Conservation (phyloP, 2,797 vertebrate genomes). For the Hybognathus amarus region DNA sequence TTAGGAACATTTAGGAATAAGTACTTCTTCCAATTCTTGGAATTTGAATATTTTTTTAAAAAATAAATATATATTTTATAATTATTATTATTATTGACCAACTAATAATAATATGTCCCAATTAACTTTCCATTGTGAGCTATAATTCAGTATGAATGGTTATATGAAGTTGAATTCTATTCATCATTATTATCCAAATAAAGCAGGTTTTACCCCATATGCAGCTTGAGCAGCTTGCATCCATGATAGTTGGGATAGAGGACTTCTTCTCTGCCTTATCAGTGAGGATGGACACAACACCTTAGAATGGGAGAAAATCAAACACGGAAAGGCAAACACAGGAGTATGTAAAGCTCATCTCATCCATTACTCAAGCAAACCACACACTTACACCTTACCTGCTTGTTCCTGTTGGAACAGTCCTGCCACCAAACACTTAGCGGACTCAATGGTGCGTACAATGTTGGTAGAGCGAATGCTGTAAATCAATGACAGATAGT, state of each 20-base stretch:
- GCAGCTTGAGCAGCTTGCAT: constrained; percentile 82
- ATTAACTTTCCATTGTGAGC: not conserved
- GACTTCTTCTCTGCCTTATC: constrained; percentile 84
- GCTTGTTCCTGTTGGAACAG: constrained; percentile 88
- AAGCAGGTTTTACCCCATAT: constrained; percentile 76
- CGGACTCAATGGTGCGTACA: constrained; percentile 91
- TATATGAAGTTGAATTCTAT: not conserved
- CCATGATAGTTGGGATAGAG: constrained; percentile 90
- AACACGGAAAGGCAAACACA: constrained; percentile 19
- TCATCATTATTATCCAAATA: not conserved
- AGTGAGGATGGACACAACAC: constrained; percentile 83
- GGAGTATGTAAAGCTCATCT: constrained; percentile 3
- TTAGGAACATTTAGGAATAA: not conserved
- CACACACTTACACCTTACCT: constrained; percentile 73
- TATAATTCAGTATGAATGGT: not conserved
- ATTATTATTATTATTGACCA: not conserved
- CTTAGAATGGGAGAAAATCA: constrained; percentile 67
- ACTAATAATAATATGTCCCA: not conserved
- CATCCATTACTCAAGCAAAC: constrained; percentile 4
- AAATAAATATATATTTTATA: not conserved
- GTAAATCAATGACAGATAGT: constrained; percentile 50
- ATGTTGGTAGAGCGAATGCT: constrained; percentile 95
- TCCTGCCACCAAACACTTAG: constrained; percentile 91
- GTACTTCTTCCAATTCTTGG: not conserved
- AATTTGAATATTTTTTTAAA: not conserved